Conservation (phyloP, 2,888 invertebrate species). For the Terebella lapidaria region DNA sequence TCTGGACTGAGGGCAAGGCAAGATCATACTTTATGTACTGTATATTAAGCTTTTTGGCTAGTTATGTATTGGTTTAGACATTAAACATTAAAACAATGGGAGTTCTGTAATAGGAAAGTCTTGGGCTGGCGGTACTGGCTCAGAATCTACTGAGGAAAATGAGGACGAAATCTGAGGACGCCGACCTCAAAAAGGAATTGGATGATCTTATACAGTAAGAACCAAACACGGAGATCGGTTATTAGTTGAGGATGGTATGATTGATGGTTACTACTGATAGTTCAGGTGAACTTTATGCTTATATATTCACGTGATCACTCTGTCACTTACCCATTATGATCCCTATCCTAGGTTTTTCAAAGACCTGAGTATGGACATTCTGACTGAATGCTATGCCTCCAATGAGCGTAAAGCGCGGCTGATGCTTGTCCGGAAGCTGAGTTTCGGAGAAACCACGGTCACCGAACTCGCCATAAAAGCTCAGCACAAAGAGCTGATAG, state of each 20-base stretch:
- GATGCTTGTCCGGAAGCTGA: slow-evolving; percentile 41
- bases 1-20: slow-evolving; percentile 52
- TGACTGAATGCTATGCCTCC: slow-evolving; percentile 46
- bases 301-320: neutral
- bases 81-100: no score
- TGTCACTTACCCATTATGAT: neutral
- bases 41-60: no score
- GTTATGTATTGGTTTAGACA: no score
- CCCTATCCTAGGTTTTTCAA: slow-evolving; percentile 34
- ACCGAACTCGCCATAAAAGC: slow-evolving; percentile 48
- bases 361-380: slow-evolving; percentile 42
- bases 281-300: no score
- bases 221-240: no score
- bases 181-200: neutral
- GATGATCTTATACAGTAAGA: neutral
- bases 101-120: no score
- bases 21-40: neutral
- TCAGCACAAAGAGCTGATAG: slow-evolving; percentile 50
- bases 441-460: slow-evolving; percentile 48
- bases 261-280: no score
- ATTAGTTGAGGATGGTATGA: no score
- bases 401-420: slow-evolving; percentile 46
- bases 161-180: neutral
- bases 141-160: neutral
- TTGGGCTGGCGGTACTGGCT: neutral